Conservation (phyloP, 2,797 vertebrate species). For the Helarctos malayanus region DNA sequence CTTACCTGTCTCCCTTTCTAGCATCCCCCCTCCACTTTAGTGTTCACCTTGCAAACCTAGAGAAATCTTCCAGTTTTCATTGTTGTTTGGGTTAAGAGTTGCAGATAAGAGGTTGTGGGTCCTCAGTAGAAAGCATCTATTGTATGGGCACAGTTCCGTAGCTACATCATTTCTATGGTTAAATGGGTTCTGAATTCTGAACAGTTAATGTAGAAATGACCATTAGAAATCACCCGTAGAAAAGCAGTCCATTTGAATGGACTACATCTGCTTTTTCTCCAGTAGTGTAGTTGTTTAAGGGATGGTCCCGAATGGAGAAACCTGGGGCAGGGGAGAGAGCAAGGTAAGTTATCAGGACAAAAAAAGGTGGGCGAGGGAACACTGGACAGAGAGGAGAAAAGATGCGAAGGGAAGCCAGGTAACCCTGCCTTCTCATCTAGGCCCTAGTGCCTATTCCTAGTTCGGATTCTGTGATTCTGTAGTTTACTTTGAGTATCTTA, state of each 20-base stretch:
- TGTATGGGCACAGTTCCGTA: neutral
- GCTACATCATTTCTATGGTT: neutral
- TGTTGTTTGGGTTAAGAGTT: conserved; percentile 42
- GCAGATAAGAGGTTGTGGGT: neutral
- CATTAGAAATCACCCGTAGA: conserved; percentile 32
- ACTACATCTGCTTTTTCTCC: neutral
- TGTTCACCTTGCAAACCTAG: neutral
- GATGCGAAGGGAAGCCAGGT: neutral
- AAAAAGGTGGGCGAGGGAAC: neutral
- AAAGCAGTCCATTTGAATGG: neutral
- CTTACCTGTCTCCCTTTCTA: neutral
- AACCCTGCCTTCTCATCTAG: neutral
- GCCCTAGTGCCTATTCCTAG: neutral
- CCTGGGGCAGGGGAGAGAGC: neutral
- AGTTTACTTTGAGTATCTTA: conserved; percentile 41
- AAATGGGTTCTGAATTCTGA: conserved; percentile 18
- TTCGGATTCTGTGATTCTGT: conserved; percentile 15
- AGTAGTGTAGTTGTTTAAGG: neutral
- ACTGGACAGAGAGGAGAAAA: neutral
- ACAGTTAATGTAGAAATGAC: neutral
- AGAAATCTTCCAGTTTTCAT: neutral
- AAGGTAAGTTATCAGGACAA: neutral
- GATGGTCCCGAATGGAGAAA: conserved; percentile 15
- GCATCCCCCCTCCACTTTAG: neutral
- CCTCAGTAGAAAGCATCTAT: neutral